These are phyloP conservation scores for Falcunculus frontatus DNA, from an alignment of 2,113 vertebrate species.

Conservation along the genomic window DNA sequence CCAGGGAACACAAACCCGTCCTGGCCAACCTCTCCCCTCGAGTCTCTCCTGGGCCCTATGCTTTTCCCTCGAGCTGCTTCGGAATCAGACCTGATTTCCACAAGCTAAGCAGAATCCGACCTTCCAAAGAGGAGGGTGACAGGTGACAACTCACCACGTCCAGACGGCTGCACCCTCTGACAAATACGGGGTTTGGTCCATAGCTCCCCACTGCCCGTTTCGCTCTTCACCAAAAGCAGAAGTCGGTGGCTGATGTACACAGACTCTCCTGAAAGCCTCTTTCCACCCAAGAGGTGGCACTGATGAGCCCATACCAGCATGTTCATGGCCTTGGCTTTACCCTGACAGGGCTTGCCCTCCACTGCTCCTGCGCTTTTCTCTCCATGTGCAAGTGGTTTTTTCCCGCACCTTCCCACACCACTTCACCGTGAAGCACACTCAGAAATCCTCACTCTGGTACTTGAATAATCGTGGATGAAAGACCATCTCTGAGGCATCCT, in stretches of 20 bases:
- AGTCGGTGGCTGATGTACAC: not conserved
- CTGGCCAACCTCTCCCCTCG: not conserved
- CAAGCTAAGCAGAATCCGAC: not conserved
- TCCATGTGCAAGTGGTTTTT: fast-evolving
- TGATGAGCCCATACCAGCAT: not conserved
- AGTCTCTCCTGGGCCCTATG: fast-evolving
- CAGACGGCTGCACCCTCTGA: not conserved
- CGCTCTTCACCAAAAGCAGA: not conserved
- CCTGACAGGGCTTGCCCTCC: fast-evolving
- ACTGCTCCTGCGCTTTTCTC: not conserved
- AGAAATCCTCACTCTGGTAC: not conserved
- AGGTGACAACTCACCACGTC: not conserved
- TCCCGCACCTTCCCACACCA: not conserved
- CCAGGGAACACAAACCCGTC: fast-evolving
- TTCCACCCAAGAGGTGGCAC: slow-evolving; percentile 42
- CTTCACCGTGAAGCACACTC: not conserved
- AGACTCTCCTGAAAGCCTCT: not conserved
- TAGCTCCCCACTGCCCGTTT: fast-evolving
- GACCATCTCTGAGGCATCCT: not conserved
- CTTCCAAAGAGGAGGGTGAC: not conserved
- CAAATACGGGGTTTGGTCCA: fast-evolving
- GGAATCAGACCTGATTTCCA: not conserved
- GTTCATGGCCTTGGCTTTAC: not conserved
- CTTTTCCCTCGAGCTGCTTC: not conserved
- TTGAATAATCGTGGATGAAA: not conserved